These are phyloP conservation scores for Chrysolina haemoptera DNA, from an alignment of 2,888 invertebrate species.

Conservation along the genomic window DNA sequence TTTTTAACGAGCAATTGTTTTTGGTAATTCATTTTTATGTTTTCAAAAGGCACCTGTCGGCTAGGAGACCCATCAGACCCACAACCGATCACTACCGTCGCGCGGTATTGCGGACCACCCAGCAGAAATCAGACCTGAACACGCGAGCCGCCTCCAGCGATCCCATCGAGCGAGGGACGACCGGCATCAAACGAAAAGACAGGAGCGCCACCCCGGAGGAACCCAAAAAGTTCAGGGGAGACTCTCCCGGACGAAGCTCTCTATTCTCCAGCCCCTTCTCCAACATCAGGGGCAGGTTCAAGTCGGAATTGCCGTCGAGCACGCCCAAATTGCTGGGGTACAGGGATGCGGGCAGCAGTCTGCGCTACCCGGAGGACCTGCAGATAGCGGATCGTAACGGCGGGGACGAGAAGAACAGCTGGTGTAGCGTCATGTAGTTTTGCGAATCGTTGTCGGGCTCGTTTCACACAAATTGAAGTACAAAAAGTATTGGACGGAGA, in stretches of 20 bases:
- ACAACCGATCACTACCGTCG: slow-evolving; percentile 53
- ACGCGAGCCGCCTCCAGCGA: slow-evolving; percentile 29
- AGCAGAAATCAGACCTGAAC: slow-evolving; percentile 51
- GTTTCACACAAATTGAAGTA: slow-evolving; percentile 21
- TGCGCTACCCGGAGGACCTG: slow-evolving; percentile 53
- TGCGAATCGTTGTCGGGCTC: not conserved
- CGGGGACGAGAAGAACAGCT: slow-evolving; percentile 58
- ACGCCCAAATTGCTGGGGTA: slow-evolving; percentile 65
- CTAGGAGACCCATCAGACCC: slow-evolving; percentile 58
- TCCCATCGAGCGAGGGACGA: slow-evolving; percentile 54
- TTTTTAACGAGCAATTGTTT: too few species aligned
- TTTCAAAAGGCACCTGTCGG: slow-evolving; percentile 50
- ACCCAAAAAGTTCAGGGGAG: slow-evolving; percentile 59
- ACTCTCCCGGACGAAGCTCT: slow-evolving; percentile 57
- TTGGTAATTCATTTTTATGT: not conserved
- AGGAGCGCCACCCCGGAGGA: slow-evolving; percentile 59
- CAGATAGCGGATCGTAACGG: slow-evolving; percentile 46
- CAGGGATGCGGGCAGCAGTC: slow-evolving; percentile 57
- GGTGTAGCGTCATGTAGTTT: slow-evolving; percentile 64
- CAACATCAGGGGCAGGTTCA: slow-evolving; percentile 58
- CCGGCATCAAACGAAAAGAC: slow-evolving; percentile 61
- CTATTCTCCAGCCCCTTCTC: slow-evolving; percentile 62
- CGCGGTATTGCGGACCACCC: slow-evolving; percentile 51
- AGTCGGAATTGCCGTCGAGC: slow-evolving; percentile 56
- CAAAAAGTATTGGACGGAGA: too few species aligned